Evolutionary conservation across 2,113 vertebrate species (phyloP).

Genomic region (Circaetus gallicus): DNA sequence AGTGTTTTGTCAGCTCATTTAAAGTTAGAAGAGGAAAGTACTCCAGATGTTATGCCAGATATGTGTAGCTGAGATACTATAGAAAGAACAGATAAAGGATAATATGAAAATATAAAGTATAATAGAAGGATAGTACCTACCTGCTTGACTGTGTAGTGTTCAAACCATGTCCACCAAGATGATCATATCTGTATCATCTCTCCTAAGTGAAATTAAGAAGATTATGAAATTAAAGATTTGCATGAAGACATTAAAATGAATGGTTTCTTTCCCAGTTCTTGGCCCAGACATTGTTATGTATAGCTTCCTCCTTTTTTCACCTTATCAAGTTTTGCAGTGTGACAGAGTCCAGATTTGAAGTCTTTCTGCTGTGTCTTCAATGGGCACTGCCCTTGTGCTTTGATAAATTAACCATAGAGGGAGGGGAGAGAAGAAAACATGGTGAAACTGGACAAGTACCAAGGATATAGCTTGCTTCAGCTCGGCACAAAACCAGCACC

Average conservation of each 20-base stretch:
- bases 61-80: neutral
- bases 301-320: neutral
- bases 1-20: constrained; percentile 3
- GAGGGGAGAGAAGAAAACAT: neutral
- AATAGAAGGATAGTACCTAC: neutral
- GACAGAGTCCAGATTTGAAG: neutral
- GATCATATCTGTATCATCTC: neutral
- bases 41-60: neutral
- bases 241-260: neutral
- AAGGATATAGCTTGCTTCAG: neutral
- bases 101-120: neutral
- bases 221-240: neutral
- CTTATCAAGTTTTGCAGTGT: neutral
- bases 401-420: neutral
- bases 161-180: neutral
- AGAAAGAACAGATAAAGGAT: neutral
- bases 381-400: neutral
- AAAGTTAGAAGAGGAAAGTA: neutral
- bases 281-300: neutral
- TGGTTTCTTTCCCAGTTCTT: neutral
- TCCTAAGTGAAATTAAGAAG: neutral
- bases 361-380: neutral
- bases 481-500: neutral
- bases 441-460: neutral
- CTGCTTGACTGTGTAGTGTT: neutral